Conservation (phyloP, 2,797 vertebrate species). For the Pyrrhura leucotis region DNA sequence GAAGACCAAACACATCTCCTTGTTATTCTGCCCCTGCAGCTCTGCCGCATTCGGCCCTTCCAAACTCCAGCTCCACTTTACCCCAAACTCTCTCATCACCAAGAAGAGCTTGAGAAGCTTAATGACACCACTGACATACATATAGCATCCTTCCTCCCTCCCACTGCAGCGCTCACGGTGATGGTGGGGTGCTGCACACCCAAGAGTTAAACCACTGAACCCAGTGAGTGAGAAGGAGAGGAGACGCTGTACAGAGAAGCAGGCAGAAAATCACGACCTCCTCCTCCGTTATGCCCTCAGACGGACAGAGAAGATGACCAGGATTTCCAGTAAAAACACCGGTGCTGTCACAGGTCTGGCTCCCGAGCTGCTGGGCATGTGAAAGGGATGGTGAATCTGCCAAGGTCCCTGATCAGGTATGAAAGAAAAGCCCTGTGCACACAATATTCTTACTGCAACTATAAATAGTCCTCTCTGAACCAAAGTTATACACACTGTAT, state of each 20-base stretch:
- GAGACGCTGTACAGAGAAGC: background rate
- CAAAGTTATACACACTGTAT: slow-evolving; percentile 16
- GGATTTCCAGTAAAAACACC: background rate
- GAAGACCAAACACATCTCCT: background rate
- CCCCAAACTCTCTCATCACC: background rate
- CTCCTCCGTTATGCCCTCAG: background rate
- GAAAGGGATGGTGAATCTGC: background rate
- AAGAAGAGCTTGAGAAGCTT: background rate
- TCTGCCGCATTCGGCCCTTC: background rate
- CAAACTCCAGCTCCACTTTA: background rate
- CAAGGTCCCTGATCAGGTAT: background rate
- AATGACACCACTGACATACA: background rate
- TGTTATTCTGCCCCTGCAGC: background rate
- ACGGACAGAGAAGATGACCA: background rate
- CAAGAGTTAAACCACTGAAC: background rate
- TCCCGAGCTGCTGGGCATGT: background rate
- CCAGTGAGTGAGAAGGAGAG: background rate
- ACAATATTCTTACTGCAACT: slow-evolving; percentile 41
- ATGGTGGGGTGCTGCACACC: background rate
- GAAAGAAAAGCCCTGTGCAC: slow-evolving; percentile 13
- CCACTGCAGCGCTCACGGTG: fast-evolving
- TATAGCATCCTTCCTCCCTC: background rate
- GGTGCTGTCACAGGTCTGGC: background rate
- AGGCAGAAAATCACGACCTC: background rate
- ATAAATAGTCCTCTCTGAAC: slow-evolving; percentile 32